These are phyloP conservation scores for Reticulitermes lucifugus DNA, from an alignment of 2,888 invertebrate genomes.

Conservation along the genomic window DNA sequence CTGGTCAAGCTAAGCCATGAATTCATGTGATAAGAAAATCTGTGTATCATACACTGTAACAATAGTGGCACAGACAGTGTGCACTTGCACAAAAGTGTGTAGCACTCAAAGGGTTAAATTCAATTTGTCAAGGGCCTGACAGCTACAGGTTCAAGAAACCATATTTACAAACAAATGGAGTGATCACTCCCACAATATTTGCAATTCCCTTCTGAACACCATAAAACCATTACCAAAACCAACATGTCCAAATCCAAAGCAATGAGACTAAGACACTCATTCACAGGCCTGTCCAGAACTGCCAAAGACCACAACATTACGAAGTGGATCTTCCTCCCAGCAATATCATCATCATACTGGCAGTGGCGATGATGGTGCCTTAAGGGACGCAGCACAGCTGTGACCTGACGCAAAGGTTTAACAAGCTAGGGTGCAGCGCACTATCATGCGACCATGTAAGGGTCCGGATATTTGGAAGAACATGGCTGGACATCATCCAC, in stretches of 20 bases:
- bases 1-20: no score
- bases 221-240: not conserved
- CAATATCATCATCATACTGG: slow-evolving; percentile 27
- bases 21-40: no score
- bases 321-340: slow-evolving; percentile 13
- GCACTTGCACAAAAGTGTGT: no score
- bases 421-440: slow-evolving; percentile 14
- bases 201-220: not conserved
- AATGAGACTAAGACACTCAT: not conserved
- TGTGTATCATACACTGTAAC: no score
- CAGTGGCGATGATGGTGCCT: slow-evolving; percentile 27
- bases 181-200: not conserved
- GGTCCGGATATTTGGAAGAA: slow-evolving; percentile 57
- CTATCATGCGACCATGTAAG: slow-evolving; percentile 53
- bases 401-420: not conserved
- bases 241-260: not conserved
- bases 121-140: not conserved
- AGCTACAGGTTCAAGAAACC: not conserved
- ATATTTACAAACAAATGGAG: not conserved
- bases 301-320: slow-evolving; percentile 28
- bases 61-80: no score
- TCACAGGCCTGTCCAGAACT: slow-evolving; percentile 36
- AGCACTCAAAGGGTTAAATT: not conserved
- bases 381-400: not conserved
- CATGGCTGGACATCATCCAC: slow-evolving; percentile 59